Base-by-base conservation (phyloP, 2,113 vertebrate species). In the Gracilinanus agilis region DNA sequence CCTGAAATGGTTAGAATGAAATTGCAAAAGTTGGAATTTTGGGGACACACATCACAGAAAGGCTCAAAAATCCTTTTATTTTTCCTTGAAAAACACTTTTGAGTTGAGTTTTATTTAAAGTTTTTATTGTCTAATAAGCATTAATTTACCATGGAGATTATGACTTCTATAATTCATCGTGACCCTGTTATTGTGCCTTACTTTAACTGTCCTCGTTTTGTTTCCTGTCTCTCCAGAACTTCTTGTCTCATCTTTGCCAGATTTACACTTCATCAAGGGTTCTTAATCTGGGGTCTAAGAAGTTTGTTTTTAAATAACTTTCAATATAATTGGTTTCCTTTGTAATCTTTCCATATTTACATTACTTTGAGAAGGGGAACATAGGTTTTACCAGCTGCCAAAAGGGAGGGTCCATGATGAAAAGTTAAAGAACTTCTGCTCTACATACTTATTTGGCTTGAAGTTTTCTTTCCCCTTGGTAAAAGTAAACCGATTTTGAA, bases 21-120 rank as follows among this genome's bases (percentile, higher is more conserved):
- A 90, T 24, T 92, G 21, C 88, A 90, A 29, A 90, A 93, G 61
- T 24, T 67, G 90, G 56, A 89, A 54, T 91, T 95, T 92, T 53
- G 6, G 23, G 67, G n/a, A 40, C 90, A 75, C 11, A 75, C 9
- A 40, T 40, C n/a, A 83, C n/a, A 40, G 16, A 40, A 25, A 83
- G 16, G 67, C 83, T 91, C 54, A 44, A 90, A 29, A 88, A 92
- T 58, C 91, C 91, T 96, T 94, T 95, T 55, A 24, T 44, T 44
- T 75, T 83, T 83, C n/a, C 40, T 83, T 83, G 67, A 89, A 54
- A 34, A 90, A 83, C 90, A 56, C 55, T 54, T 56, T 91, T 29
- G 49, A 5, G 5, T 44, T 90, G 29, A 54, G 53, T 49, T 54
- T 75, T 90, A 90, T 55, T 53, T 19, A 23, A 83, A 23, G 53